Evolutionary conservation across 2,888 invertebrate genomes (phyloP).

Genomic region (Hypselothyrea guttata): DNA sequence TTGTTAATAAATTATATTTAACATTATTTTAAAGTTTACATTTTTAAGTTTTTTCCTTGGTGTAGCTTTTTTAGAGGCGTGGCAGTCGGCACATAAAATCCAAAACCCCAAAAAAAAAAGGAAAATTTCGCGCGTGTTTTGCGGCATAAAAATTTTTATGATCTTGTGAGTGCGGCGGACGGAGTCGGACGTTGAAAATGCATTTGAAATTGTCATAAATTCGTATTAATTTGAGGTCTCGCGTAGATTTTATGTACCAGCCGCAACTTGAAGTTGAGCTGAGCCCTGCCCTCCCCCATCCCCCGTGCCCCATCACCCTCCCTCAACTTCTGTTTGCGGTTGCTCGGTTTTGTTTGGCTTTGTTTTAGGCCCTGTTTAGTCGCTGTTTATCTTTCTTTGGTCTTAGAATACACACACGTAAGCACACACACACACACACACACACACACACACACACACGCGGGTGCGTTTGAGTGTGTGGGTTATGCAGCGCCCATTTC

Average conservation of each 20-base stretch:
- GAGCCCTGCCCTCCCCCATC: not conserved
- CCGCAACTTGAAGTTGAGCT: slow-evolving; percentile 23
- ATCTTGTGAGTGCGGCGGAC: slow-evolving; percentile 3
- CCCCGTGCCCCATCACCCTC: not conserved
- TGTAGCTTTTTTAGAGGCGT: slow-evolving; percentile 36
- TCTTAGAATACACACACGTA: slow-evolving; percentile 16
- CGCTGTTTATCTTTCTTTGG: slow-evolving; percentile 51
- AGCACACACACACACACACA: slow-evolving; percentile 3
- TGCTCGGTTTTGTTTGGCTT: slow-evolving; percentile 52
- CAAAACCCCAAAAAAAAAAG: slow-evolving; percentile 11
- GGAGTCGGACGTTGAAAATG: slow-evolving; percentile 43
- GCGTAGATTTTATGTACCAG: slow-evolving; percentile 55
- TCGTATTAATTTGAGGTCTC: slow-evolving; percentile 62
- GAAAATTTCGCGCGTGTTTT: slow-evolving; percentile 47
- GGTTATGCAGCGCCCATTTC: slow-evolving; percentile 42
- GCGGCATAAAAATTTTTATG: slow-evolving; percentile 57
- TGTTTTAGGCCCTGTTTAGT: slow-evolving; percentile 59
- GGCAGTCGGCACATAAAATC: slow-evolving; percentile 53
- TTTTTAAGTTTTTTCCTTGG: too few species aligned
- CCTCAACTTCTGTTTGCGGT: slow-evolving; percentile 40
- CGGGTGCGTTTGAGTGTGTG: not conserved
- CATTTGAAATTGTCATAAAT: slow-evolving; percentile 67
- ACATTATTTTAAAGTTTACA: too few species aligned
- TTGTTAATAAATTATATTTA: too few species aligned
- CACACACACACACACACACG: slow-evolving; percentile 3